Base-by-base conservation (phyloP, 1,140 invertebrate genomes). In the Zaprionus davidi region DNA sequence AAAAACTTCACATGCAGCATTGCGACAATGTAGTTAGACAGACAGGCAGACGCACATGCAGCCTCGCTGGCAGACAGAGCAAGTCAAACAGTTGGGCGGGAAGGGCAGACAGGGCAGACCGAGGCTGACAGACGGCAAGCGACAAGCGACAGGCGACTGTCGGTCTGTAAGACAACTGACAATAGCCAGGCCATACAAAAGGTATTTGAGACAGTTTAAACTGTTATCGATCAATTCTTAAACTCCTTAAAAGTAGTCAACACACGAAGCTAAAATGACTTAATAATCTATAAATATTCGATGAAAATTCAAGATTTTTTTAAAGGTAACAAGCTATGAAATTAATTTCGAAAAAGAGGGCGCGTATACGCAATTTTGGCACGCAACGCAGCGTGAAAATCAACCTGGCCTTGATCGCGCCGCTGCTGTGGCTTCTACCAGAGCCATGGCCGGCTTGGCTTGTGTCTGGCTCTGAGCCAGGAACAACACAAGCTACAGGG, bases 1-100 rank as follows among this genome's bases (percentile, higher is more conserved):
- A 72, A 44, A 24, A 46, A 36, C 46, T 53, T 62, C 69, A 84
- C 82, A 57, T 87, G 86, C 77, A 87, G 80, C 84, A 87, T 57
- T 80, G 84, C 83, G 80, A 76, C 83, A 88, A 78, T 88, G 84
- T 74, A 88, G 73, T 78, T 64, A 73, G 72, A 81, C 76, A 70
- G 67, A 68, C 83, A 67, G 69, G 51, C 36, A 66, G 17, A 11
- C 38, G 57, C 28, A 51, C 46, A 51, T 24, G 22, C 46, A 13
- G 46, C 46, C 46, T 12, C 11, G n/a, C 20, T 22, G 46, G 46
- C 46, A 51, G 46, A 51, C 46, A 51, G 11, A 51, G 20, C 20
- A 24, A 51, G 46, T 51, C 20, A 24, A 51, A 51, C 20, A 51
- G 46, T n/a, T 17, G 36, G 36, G 36, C 36, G 36, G 36, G 36